Percentiles rank a stretch among this genome's conserved stretches.
Evolutionary conservation across 2,113 vertebrate species (phyloP).

Genomic region (Malurus alboscapulatus): DNA sequence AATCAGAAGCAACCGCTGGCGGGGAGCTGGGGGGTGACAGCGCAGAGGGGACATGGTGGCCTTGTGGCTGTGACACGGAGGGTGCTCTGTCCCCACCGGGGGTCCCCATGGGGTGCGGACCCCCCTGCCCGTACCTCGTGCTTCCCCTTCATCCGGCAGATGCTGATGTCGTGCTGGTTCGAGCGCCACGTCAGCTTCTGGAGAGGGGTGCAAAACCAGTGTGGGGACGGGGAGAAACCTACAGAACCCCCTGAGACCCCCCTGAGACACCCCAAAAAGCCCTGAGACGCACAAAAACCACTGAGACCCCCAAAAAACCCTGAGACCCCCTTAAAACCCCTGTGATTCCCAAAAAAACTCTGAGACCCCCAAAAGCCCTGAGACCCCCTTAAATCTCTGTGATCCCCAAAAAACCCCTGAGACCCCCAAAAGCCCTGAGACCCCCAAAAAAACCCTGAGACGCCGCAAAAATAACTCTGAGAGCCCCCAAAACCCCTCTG

Average conservation of each 20-base stretch:
- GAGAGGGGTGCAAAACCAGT: background rate
- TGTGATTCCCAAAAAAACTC: too few relatives aligned
- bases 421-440: too few relatives aligned
- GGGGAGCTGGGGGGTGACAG: background rate
- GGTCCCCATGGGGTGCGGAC: fast-evolving
- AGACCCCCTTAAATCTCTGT: too few relatives aligned
- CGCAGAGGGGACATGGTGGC: fast-evolving
- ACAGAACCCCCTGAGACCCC: background rate
- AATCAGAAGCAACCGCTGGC: conserved; percentile 51
- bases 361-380: too few relatives aligned
- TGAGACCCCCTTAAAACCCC: too few relatives aligned
- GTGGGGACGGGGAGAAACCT: background rate
- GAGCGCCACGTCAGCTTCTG: conserved; percentile 94
- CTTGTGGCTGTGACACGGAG: background rate
- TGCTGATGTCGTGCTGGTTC: conserved; percentile 91
- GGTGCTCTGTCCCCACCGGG: background rate
- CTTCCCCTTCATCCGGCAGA: conserved; percentile 96
- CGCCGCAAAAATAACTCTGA: too few relatives aligned
- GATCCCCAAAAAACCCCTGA: too few relatives aligned
- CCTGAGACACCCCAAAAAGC: fast-evolving
- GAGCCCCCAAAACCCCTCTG: background rate
- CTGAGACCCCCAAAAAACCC: too few relatives aligned
- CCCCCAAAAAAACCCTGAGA: fast-evolving
- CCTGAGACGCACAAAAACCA: too few relatives aligned
- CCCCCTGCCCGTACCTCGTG: conserved; percentile 79